Percentiles rank a stretch among this genome's conserved stretches.
These are phyloP conservation scores for Uloborus plumipes DNA, from an alignment of 2,888 invertebrate species.

Conservation along the genomic window DNA sequence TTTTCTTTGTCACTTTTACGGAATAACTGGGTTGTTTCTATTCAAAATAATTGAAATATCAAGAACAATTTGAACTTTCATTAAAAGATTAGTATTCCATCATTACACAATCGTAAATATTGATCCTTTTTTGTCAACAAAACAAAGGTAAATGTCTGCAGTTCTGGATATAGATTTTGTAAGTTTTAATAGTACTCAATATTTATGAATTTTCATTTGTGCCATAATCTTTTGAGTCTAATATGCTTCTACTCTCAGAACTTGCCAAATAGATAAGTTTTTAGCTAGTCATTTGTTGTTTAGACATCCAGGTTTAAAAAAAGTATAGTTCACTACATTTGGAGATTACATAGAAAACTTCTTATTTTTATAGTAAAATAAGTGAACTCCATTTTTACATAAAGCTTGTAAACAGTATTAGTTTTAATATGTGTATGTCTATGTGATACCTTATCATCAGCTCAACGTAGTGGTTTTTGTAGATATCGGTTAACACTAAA, in stretches of 20 bases:
- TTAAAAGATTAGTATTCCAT: too few species aligned
- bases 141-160: too few species aligned
- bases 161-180: too few species aligned
- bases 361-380: conserved; percentile 45
- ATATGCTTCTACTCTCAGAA: conserved; percentile 11
- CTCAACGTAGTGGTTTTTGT: conserved; percentile 35
- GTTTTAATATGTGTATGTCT: conserved; percentile 20
- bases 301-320: conserved; percentile 14
- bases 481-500: too few species aligned
- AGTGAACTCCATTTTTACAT: conserved; percentile 21
- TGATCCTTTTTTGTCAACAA: too few species aligned
- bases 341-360: conserved; percentile 28
- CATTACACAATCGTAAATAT: too few species aligned
- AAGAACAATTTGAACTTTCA: too few species aligned
- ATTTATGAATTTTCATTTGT: too few species aligned
- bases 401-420: conserved; percentile 40
- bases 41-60: too few species aligned
- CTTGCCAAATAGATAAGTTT: conserved; percentile 30
- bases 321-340: conserved; percentile 11
- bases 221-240: neutral
- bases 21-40: too few species aligned
- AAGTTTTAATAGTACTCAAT: too few species aligned
- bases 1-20: too few species aligned
- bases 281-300: conserved; percentile 10
- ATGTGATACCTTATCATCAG: conserved; percentile 45